phyloP scores from a whole-genome alignment of 92 coral and sea anemone species.

The Palythoa heliodiscus region DNA sequence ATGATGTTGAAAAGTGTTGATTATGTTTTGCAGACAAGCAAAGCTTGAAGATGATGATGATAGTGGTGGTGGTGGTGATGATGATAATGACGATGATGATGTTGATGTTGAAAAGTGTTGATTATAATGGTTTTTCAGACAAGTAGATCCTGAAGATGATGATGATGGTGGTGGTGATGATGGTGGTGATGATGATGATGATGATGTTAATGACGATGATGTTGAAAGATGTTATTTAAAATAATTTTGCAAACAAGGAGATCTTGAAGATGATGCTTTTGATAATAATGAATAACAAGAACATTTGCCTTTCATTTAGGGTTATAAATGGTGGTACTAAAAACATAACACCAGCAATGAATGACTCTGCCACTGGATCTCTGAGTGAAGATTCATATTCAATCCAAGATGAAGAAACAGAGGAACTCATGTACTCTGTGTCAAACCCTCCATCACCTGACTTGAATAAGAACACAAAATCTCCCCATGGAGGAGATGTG shows the following conservation, averaged over 20 bases:
- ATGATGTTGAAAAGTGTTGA: no score
- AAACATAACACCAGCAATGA: background rate
- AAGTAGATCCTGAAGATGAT: no score
- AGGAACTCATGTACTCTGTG: constrained; percentile 79
- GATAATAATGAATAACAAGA: background rate
- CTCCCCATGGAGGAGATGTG: constrained; percentile 59
- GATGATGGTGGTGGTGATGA: background rate
- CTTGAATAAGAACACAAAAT: constrained; percentile 46
- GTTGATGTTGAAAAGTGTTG: no score
- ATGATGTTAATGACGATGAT: background rate
- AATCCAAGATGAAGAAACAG: constrained; percentile 73
- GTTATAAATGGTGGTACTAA: background rate
- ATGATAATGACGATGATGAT: no score
- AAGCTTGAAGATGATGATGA: no score
- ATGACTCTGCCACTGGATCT: constrained; percentile 74
- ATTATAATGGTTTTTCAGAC: no score
- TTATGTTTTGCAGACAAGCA: no score
- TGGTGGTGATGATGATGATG: background rate
- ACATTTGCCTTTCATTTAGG: background rate
- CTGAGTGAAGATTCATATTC: constrained; percentile 84
- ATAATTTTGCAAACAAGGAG: no score
- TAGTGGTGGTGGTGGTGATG: background rate
- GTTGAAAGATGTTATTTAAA: no score
- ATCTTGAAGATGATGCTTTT: background rate
- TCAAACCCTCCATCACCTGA: constrained; percentile 96